Conservation (phyloP, 2,888 invertebrate species). For the Drosophila recens region DNA sequence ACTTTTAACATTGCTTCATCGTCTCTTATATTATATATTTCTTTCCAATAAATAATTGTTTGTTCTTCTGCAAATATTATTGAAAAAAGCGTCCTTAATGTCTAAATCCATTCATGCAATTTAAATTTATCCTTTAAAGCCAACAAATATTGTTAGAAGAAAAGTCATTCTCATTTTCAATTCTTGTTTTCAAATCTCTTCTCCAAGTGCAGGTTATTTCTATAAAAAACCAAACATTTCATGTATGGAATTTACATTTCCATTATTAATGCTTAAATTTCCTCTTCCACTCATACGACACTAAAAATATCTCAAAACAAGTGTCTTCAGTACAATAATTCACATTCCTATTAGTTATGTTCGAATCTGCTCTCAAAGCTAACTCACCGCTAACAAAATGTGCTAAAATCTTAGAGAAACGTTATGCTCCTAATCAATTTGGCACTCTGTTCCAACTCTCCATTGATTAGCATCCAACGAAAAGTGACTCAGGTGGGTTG, state of each 20-base stretch:
- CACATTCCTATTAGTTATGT: conserved; percentile 35
- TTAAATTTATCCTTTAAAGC: no score
- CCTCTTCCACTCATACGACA: not conserved
- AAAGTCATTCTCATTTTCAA: not conserved
- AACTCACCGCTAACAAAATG: conserved; percentile 38
- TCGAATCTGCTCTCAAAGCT: not conserved
- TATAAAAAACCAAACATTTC: not conserved
- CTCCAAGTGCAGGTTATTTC: no score
- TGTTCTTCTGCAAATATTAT: no score
- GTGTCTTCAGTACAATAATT: not conserved
- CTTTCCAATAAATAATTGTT: not conserved
- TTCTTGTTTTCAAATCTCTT: not conserved
- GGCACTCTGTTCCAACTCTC: conserved; percentile 24
- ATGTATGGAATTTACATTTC: not conserved
- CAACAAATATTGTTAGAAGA: not conserved
- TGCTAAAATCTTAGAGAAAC: conserved; percentile 58
- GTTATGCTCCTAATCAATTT: conserved; percentile 47
- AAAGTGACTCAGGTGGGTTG: conserved; percentile 33
- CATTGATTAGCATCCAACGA: conserved; percentile 55
- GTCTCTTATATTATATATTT: not conserved
- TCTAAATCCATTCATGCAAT: no score
- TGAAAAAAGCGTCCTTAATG: no score
- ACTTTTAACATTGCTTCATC: not conserved
- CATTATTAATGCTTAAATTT: not conserved
- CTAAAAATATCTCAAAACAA: not conserved